phyloP scores from a whole-genome alignment of 1,140 invertebrate genomes.

The Drosophila baimaii region DNA sequence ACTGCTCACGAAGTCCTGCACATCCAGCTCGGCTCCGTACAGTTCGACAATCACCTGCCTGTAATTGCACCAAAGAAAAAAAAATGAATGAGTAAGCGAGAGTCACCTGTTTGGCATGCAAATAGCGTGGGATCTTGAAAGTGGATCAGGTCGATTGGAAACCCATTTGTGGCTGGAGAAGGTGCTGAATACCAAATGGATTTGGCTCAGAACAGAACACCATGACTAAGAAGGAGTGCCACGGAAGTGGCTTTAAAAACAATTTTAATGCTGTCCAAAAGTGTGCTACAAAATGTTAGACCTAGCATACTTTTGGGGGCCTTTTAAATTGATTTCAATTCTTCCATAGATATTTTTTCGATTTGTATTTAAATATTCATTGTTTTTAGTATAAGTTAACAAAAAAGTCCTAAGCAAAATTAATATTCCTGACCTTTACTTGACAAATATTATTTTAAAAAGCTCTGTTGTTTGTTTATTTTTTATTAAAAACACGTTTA shows the following conservation, averaged over 20 bases:
- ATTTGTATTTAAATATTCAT: background rate
- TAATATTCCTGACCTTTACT: background rate
- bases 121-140: slow-evolving; percentile 11
- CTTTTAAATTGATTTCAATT: background rate
- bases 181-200: background rate
- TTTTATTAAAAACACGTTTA: slow-evolving; percentile 6
- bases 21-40: slow-evolving; percentile 86
- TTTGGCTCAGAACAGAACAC: background rate
- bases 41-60: slow-evolving; percentile 84
- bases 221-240: background rate
- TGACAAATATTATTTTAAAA: background rate
- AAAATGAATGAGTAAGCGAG: slow-evolving; percentile 15
- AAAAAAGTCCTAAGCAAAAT: background rate
- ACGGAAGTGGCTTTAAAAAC: background rate
- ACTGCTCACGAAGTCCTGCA: slow-evolving; percentile 86
- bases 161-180: background rate
- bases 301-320: too few species aligned
- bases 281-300: background rate
- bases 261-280: background rate
- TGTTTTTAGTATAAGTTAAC: too few species aligned
- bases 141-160: background rate
- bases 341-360: background rate
- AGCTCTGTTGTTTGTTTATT: background rate
- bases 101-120: slow-evolving; percentile 12
- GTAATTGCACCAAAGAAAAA: slow-evolving; percentile 22